Evolutionary conservation across 2,888 invertebrate species (phyloP).

Genomic region (Lasioglossum lativentre): DNA sequence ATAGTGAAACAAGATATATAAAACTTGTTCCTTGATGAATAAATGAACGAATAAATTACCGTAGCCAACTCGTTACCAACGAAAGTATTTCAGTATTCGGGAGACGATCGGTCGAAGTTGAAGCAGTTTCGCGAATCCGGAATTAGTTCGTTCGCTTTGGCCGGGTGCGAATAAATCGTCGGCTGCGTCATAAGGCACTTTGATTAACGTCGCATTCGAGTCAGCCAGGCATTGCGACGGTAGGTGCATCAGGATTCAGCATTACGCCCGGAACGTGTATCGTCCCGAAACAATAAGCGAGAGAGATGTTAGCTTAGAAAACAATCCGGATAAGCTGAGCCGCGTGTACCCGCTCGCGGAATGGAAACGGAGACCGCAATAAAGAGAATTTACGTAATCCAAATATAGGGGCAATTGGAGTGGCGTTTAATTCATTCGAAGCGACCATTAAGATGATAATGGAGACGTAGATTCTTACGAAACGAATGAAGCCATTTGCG

Average conservation of each 20-base stretch:
- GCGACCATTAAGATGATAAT: conserved; percentile 38
- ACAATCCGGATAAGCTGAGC: conserved; percentile 45
- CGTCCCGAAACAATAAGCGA: conserved; percentile 27
- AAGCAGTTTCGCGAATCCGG: not conserved
- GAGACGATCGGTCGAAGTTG: not conserved
- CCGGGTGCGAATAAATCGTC: not conserved
- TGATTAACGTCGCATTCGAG: not conserved
- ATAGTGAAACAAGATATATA: not conserved
- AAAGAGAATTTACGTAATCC: conserved; percentile 59
- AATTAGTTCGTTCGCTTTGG: not conserved
- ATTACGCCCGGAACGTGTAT: not conserved
- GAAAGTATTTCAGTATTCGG: not conserved
- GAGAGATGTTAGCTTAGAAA: conserved; percentile 45
- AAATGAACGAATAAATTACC: not conserved
- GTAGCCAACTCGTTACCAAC: not conserved
- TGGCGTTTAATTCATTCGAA: conserved; percentile 50
- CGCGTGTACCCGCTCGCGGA: conserved; percentile 18
- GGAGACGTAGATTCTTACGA: conserved; percentile 34
- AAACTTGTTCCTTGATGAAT: not conserved
- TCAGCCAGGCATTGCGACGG: not conserved
- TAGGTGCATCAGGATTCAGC: not conserved
- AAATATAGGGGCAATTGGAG: conserved; percentile 55
- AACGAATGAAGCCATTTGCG: conserved; percentile 28
- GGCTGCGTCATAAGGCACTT: not conserved
- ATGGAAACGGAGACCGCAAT: conserved; percentile 33